Conservation (phyloP, 2,113 vertebrate genomes). For the Ptyas mucosa region DNA sequence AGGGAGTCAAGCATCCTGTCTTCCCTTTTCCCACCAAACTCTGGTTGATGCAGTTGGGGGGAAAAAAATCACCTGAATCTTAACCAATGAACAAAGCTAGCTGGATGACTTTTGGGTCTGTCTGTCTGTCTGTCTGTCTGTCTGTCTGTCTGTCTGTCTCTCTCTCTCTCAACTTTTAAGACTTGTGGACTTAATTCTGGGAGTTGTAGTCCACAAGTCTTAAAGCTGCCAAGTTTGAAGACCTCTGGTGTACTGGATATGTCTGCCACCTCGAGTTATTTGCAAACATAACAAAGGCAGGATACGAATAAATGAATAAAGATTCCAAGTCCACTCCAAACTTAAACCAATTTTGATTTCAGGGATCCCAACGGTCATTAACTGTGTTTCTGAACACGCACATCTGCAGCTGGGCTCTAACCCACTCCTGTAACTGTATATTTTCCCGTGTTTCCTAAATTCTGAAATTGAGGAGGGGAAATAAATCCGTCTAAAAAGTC, state of each 20-base stretch:
- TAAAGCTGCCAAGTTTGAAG: too few relatives aligned
- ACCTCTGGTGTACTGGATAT: neutral
- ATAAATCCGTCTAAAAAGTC: neutral
- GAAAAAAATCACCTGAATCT: too few relatives aligned
- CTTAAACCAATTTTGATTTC: neutral
- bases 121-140: too few relatives aligned
- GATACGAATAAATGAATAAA: neutral
- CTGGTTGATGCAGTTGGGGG: neutral
- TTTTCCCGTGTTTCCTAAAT: neutral
- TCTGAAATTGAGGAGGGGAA: neutral
- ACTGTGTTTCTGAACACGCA: neutral
- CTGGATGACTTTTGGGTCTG: too few relatives aligned
- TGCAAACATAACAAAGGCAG: neutral
- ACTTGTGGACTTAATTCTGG: too few relatives aligned
- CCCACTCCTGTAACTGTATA: neutral
- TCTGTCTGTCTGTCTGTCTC: too few relatives aligned
- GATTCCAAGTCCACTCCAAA: neutral
- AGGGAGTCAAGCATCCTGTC: neutral
- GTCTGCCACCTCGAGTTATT: neutral
- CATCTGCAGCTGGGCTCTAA: too few relatives aligned
- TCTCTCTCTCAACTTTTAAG: too few relatives aligned
- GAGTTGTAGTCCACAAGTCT: too few relatives aligned
- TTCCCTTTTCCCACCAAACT: neutral
- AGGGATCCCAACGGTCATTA: neutral
- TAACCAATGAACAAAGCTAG: too few relatives aligned